These are phyloP conservation scores for Petrocephalus zakoni DNA, from an alignment of 2,113 vertebrate species.

Conservation along the genomic window DNA sequence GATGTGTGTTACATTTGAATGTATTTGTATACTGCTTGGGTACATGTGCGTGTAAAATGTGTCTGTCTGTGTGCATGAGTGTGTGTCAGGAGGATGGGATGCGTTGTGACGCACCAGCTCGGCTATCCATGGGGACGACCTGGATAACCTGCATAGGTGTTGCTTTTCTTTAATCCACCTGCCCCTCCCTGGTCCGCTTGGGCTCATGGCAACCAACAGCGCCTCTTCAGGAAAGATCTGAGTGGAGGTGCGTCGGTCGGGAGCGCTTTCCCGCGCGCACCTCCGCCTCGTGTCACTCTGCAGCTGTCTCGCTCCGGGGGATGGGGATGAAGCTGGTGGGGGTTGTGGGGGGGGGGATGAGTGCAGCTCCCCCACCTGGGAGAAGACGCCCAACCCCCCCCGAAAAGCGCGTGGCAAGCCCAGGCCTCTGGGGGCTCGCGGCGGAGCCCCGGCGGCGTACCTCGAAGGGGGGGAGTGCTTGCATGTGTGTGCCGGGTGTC, in stretches of 20 bases:
- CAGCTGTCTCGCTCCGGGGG: constrained; percentile 20
- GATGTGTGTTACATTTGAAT: background rate
- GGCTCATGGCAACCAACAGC: background rate
- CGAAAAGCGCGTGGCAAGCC: background rate
- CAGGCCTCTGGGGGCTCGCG: background rate
- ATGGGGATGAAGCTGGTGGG: background rate
- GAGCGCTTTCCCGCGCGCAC: background rate
- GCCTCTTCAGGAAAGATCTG: background rate
- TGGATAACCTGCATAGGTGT: background rate
- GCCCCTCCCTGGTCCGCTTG: background rate
- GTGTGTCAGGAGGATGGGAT: background rate
- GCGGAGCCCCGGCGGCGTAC: background rate
- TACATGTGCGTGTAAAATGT: background rate
- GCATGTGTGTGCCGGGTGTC: background rate
- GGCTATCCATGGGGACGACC: background rate
- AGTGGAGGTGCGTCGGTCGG: background rate
- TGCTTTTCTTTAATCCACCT: background rate
- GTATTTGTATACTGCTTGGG: background rate
- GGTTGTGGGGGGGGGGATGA: background rate
- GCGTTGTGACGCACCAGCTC: too few relatives aligned
- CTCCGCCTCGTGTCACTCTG: background rate
- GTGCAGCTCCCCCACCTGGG: background rate
- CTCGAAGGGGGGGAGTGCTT: background rate
- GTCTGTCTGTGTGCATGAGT: background rate
- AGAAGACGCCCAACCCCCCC: background rate